Evolutionary conservation across 2,113 vertebrate species (phyloP).

Genomic region (Haliaeetus leucogaster): DNA sequence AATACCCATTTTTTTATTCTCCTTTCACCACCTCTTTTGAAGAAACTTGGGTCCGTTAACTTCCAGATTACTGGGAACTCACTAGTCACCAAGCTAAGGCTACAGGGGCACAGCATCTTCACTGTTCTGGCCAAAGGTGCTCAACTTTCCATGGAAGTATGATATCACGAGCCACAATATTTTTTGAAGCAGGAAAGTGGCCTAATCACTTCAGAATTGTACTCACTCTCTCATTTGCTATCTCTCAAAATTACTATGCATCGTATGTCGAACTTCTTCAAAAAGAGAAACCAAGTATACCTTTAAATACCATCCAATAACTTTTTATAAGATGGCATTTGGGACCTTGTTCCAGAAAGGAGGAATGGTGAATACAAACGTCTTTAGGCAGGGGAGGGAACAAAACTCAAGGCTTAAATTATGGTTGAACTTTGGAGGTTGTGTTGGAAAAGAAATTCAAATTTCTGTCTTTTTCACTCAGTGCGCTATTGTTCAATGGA

Average conservation of each 20-base stretch:
- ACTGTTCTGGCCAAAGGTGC: neutral
- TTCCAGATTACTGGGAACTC: neutral
- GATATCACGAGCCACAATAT: neutral
- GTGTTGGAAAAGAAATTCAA: neutral
- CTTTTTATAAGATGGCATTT: neutral
- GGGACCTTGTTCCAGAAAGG: neutral
- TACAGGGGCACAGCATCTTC: neutral
- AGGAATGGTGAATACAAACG: fast-evolving
- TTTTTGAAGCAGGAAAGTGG: neutral
- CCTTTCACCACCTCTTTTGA: neutral
- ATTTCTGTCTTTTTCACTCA: neutral
- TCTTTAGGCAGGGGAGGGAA: neutral
- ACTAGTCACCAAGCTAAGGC: neutral
- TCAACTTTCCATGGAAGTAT: neutral
- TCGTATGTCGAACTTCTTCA: neutral
- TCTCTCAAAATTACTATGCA: neutral
- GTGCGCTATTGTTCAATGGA: neutral
- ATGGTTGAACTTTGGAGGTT: neutral
- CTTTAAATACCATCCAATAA: neutral
- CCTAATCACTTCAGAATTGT: neutral
- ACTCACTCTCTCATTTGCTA: neutral
- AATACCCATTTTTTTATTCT: neutral
- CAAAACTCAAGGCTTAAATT: neutral
- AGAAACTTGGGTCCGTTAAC: neutral
- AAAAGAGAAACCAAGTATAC: neutral